Conservation (phyloP, 2,888 invertebrate species). For the Sthenelais limicola region DNA sequence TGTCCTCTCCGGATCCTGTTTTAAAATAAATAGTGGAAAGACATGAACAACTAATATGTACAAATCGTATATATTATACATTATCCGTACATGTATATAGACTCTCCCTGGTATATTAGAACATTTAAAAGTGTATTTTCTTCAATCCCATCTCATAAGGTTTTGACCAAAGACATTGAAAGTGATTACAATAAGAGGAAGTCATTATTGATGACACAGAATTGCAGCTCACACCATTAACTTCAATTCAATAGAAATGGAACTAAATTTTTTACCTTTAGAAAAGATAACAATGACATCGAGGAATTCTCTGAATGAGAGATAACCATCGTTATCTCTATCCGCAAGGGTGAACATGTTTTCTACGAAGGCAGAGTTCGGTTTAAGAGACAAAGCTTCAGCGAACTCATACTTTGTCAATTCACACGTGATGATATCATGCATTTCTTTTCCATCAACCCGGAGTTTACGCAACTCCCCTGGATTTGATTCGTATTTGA, state of each 20-base stretch:
- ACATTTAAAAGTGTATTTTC: no score
- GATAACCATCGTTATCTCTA: slow-evolving; percentile 77
- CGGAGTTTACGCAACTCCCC: slow-evolving; percentile 34
- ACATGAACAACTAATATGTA: no score
- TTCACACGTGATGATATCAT: slow-evolving; percentile 75
- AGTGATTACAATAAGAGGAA: no score
- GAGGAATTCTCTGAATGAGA: slow-evolving; percentile 78
- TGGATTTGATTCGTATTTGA: slow-evolving; percentile 50
- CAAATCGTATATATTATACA: no score
- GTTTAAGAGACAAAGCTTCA: slow-evolving; percentile 76
- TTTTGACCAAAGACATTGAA: no score
- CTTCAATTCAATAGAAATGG: no score
- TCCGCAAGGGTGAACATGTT: slow-evolving; percentile 77
- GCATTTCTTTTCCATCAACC: slow-evolving; percentile 62
- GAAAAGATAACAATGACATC: slow-evolving; percentile 78
- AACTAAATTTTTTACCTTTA: slow-evolving; percentile 73
- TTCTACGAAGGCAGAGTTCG: slow-evolving; percentile 76
- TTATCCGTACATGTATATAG: no score
- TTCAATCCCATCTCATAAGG: no score
- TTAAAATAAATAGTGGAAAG: no score
- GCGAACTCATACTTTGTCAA: slow-evolving; percentile 77
- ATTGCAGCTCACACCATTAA: no score
- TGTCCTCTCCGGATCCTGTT: slow-evolving; percentile 73
- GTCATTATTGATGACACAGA: no score
- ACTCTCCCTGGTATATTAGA: no score